Percentiles rank a stretch among this genome's conserved stretches.
Conservation (phyloP, 2,888 invertebrate species). For the Himalopsyche japonica region DNA sequence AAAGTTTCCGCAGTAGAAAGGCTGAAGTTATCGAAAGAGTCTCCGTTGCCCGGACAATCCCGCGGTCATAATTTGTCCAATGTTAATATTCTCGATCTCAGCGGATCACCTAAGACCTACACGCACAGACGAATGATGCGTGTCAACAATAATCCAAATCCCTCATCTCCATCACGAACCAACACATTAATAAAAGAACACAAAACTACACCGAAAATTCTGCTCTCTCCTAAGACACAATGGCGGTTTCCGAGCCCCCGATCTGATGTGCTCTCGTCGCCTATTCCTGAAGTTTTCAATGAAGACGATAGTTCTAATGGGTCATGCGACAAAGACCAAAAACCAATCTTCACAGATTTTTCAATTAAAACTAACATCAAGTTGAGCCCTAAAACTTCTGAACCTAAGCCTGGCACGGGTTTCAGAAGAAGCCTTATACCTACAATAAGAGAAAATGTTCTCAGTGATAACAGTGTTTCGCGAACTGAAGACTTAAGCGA, state of each 20-base stretch:
- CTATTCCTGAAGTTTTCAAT: conserved; percentile 81
- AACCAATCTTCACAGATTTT: conserved; percentile 30
- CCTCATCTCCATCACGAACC: conserved; percentile 61
- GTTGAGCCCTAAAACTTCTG: not conserved
- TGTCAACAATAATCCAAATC: conserved; percentile 50
- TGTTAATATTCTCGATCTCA: conserved; percentile 69
- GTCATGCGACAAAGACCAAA: conserved; percentile 60
- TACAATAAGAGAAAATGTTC: conserved; percentile 29
- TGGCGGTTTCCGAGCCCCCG: conserved; percentile 76
- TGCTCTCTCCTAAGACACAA: conserved; percentile 70
- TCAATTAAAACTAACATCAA: conserved; percentile 12
- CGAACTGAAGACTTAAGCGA: not conserved
- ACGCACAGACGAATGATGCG: conserved; percentile 65
- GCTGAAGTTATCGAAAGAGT: conserved; percentile 68
- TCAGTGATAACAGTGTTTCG: not conserved
- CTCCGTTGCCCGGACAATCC: conserved; percentile 46
- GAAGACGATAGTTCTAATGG: conserved; percentile 74
- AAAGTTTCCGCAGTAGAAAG: conserved; percentile 80
- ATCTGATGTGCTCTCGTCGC: conserved; percentile 82
- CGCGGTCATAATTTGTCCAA: conserved; percentile 52
- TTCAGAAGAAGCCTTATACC: conserved; percentile 37
- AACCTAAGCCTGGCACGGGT: conserved; percentile 13
- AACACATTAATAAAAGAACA: conserved; percentile 57
- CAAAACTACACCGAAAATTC: conserved; percentile 64
- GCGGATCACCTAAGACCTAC: conserved; percentile 72